phyloP scores from a whole-genome alignment of 2,113 vertebrate genomes.

The Sula dactylatra region DNA sequence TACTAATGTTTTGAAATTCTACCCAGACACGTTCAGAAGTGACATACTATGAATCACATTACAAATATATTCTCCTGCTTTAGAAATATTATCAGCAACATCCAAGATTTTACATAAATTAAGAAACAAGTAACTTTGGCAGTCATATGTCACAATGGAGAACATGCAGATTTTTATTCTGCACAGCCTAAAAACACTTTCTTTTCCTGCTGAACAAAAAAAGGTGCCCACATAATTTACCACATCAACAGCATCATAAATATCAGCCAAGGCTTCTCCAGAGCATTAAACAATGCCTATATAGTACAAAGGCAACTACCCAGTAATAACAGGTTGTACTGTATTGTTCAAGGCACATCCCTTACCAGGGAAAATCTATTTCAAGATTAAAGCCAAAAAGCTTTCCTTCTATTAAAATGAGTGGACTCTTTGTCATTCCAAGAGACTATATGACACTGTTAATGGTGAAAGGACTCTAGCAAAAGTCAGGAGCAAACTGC shows the following conservation, averaged over 20 bases:
- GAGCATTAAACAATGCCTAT: neutral
- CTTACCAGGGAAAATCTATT: neutral
- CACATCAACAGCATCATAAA: neutral
- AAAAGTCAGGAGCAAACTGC: neutral
- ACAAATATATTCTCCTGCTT: neutral
- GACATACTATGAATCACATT: neutral
- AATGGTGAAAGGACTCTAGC: neutral
- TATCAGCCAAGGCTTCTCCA: neutral
- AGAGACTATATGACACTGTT: neutral
- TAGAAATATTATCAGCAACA: neutral
- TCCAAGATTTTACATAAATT: neutral
- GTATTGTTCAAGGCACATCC: neutral
- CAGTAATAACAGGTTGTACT: neutral
- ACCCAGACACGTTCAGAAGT: neutral
- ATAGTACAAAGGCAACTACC: neutral
- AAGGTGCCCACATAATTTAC: neutral
- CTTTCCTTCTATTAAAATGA: neutral
- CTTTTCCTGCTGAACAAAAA: neutral
- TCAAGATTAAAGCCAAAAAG: neutral
- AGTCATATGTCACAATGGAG: neutral
- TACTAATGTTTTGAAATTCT: slow-evolving; percentile 17
- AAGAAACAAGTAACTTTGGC: neutral
- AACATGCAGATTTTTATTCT: neutral
- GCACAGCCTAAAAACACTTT: neutral
- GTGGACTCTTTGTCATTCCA: neutral